Conservation (phyloP, 2,888 invertebrate species). For the Nematopogon swammerdamellus region DNA sequence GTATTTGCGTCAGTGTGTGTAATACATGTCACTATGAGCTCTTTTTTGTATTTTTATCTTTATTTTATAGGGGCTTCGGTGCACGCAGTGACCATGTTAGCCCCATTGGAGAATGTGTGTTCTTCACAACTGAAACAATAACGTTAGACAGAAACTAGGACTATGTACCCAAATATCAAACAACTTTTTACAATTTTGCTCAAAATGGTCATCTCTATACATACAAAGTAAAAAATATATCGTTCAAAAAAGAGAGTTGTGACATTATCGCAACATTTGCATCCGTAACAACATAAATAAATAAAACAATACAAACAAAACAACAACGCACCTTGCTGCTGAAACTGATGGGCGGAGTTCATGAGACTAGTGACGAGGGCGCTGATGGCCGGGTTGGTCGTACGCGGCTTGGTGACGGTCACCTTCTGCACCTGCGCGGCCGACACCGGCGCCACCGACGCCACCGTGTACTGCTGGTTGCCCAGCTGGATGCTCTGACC, state of each 20-base stretch:
- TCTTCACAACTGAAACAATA: too few relatives aligned
- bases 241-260: slow-evolving; percentile 3
- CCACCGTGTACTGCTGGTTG: slow-evolving; percentile 28
- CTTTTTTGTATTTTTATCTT: too few relatives aligned
- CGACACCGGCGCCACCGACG: slow-evolving; percentile 25
- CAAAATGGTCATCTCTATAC: background rate
- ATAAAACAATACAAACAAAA: too few relatives aligned
- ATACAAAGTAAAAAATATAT: slow-evolving; percentile 1
- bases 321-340: slow-evolving; percentile 62
- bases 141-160: too few relatives aligned
- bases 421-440: slow-evolving; percentile 34
- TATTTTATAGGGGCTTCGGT: too few relatives aligned
- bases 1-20: too few relatives aligned
- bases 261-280: slow-evolving; percentile 18
- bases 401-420: slow-evolving; percentile 47
- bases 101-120: too few relatives aligned
- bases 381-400: slow-evolving; percentile 67
- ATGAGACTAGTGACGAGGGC: slow-evolving; percentile 77
- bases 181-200: too few relatives aligned
- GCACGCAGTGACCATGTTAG: too few relatives aligned
- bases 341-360: slow-evolving; percentile 80
- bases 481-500: slow-evolving; percentile 34
- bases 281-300: too few relatives aligned
- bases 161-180: too few relatives aligned
- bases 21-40: too few relatives aligned